Evolutionary conservation across 2,888 invertebrate genomes (phyloP).

Genomic region (Hemithea aestivaria): DNA sequence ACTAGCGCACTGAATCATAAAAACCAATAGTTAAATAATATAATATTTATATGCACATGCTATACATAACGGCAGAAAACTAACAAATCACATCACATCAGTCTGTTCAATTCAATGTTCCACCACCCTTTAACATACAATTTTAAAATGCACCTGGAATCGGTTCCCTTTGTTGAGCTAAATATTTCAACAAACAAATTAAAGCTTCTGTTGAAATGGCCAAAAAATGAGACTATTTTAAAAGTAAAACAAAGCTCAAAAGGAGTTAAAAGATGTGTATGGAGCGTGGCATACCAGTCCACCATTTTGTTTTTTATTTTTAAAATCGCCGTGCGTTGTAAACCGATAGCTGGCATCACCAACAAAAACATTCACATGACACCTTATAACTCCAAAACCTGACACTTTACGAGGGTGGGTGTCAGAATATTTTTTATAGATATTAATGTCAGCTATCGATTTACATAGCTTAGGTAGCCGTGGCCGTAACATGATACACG

Average conservation of each 20-base stretch:
- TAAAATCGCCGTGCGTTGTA: too few species aligned
- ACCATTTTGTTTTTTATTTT: too few species aligned
- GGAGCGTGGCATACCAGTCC: too few species aligned
- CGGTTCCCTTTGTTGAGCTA: slow-evolving; percentile 7
- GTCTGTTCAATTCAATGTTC: slow-evolving; percentile 20
- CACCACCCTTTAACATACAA: slow-evolving; percentile 13
- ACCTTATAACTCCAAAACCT: too few species aligned
- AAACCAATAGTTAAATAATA: slow-evolving; percentile 7
- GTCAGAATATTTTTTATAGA: too few species aligned
- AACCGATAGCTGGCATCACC: too few species aligned
- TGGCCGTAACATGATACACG: too few species aligned
- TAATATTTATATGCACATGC: slow-evolving; percentile 8
- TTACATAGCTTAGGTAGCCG: too few species aligned
- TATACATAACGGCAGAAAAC: slow-evolving; percentile 9
- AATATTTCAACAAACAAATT: slow-evolving; percentile 6
- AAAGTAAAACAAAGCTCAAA: slow-evolving; percentile 6
- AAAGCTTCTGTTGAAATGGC: slow-evolving; percentile 8
- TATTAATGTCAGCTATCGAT: too few species aligned
- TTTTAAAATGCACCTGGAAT: slow-evolving; percentile 15
- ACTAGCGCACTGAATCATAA: neutral
- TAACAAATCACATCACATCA: slow-evolving; percentile 20
- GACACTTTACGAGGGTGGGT: too few species aligned
- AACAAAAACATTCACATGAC: too few species aligned
- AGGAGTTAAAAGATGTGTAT: too few species aligned
- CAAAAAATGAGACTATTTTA: slow-evolving; percentile 5